Conservation (phyloP, 1,140 invertebrate species). For the Chelonus insularis region DNA sequence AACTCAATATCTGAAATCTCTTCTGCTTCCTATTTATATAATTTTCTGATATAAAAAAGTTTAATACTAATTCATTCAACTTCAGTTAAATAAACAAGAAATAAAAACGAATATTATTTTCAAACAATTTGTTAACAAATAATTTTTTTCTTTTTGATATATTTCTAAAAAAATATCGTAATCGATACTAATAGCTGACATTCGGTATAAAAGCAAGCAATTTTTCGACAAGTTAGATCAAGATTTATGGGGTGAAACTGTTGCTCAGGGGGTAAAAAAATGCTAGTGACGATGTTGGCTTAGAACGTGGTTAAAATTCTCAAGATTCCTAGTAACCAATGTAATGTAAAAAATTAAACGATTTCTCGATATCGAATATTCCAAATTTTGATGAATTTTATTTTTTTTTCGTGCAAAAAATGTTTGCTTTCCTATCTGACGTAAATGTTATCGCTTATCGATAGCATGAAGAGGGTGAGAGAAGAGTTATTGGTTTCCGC, state of each 20-base stretch:
- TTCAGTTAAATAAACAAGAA: no score
- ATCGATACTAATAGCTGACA: neutral
- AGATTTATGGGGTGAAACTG: constrained; percentile 25
- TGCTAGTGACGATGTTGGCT: neutral
- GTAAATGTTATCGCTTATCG: constrained; percentile 3
- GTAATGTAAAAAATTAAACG: no score
- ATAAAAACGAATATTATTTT: no score
- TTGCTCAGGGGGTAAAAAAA: constrained; percentile 4
- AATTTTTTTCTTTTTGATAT: neutral
- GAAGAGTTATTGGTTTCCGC: constrained; percentile 19
- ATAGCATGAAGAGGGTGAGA: neutral
- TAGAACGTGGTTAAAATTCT: neutral
- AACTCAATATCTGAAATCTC: no score
- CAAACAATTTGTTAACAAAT: neutral
- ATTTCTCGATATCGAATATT: no score
- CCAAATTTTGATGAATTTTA: no score
- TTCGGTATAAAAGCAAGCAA: neutral
- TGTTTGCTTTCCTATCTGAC: neutral
- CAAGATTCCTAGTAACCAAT: no score
- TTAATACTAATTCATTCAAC: no score
- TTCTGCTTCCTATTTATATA: no score
- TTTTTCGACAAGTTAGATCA: constrained; percentile 4
- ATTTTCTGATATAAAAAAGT: no score
- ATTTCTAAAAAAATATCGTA: neutral
- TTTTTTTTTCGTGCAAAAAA: neutral